A percentile compares a stretch with the other conserved stretches of the same genome.
These are phyloP conservation scores for Apis florea DNA, from an alignment of 1,140 invertebrate genomes.

Conservation along the genomic window DNA sequence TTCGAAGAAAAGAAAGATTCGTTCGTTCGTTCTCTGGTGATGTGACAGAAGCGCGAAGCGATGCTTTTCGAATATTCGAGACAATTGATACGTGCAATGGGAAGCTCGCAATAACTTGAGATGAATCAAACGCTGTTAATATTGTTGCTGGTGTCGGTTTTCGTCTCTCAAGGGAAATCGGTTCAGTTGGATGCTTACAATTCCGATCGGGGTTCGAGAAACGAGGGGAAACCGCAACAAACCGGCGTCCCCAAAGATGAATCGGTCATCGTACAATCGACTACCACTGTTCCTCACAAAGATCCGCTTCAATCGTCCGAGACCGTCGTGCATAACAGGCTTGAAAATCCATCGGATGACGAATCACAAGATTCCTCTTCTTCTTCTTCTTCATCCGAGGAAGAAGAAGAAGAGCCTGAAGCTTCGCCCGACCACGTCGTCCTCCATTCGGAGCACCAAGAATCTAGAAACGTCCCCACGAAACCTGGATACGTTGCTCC, in stretches of 20 bases:
- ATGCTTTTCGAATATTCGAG: too few species aligned
- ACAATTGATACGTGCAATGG: conserved; percentile 13
- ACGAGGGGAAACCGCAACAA: rapidly evolving
- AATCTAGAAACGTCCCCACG: conserved; percentile 76
- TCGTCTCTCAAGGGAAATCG: background rate
- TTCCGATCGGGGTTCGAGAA: background rate
- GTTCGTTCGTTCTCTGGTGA: too few species aligned
- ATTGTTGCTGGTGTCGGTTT: conserved; percentile 9
- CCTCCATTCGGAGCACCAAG: conserved; percentile 77
- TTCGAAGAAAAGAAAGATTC: too few species aligned
- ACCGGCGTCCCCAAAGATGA: background rate
- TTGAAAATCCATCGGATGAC: background rate
- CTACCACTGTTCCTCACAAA: background rate
- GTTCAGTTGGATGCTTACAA: background rate
- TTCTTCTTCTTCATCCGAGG: background rate
- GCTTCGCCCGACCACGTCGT: conserved; percentile 67
- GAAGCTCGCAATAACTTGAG: conserved; percentile 8
- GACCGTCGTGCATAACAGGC: conserved; percentile 34
- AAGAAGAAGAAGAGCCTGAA: conserved; percentile 49
- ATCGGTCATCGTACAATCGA: background rate
- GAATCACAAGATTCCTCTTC: background rate
- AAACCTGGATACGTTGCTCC: conserved; percentile 79
- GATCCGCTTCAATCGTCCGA: conserved; percentile 32
- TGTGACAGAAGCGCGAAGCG: too few species aligned
- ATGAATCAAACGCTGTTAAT: conserved; percentile 19